These are phyloP conservation scores for Catajapyx aquilonaris DNA, from an alignment of 1,140 invertebrate species.

Conservation along the genomic window DNA sequence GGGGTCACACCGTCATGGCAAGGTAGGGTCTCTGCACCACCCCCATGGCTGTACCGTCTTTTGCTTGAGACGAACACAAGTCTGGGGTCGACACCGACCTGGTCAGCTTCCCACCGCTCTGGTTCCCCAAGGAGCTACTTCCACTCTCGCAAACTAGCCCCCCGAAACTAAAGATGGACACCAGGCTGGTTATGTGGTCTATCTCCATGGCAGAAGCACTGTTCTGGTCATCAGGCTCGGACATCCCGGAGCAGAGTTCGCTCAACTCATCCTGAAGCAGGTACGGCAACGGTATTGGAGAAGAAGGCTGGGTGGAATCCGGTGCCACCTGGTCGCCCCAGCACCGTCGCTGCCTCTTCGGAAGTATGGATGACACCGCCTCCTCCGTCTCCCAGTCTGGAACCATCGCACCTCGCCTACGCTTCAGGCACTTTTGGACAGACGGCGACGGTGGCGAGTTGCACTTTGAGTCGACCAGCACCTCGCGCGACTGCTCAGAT, in stretches of 20 bases:
- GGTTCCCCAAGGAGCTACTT: conserved; percentile 3
- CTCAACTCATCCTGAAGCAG: too few relatives aligned
- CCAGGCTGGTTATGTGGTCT: conserved; percentile 28
- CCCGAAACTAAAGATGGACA: conserved; percentile 32
- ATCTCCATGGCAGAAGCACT: conserved; percentile 26
- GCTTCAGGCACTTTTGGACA: conserved; percentile 18
- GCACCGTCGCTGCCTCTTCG: conserved; percentile 19
- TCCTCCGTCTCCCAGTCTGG: conserved; percentile 29
- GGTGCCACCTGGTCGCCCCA: too few relatives aligned
- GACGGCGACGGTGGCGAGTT: conserved; percentile 6
- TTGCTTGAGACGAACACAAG: conserved; percentile 27
- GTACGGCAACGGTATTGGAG: too few relatives aligned
- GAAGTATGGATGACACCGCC: conserved; percentile 26
- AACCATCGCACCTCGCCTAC: conserved; percentile 17
- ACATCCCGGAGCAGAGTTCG: too few relatives aligned
- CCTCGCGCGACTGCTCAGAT: conserved; percentile 12
- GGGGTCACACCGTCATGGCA: conserved; percentile 27
- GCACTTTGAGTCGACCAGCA: conserved; percentile 10
- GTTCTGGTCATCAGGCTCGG: conserved; percentile 10
- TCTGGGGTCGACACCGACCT: conserved; percentile 26
- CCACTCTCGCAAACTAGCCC: conserved; percentile 12
- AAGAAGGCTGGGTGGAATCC: too few relatives aligned
- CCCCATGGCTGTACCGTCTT: conserved; percentile 16
- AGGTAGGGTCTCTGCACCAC: conserved; percentile 25
- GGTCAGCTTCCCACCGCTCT: conserved; percentile 17